Evolutionary conservation across 2,797 vertebrate genomes (phyloP), one percentile per base, ranked within the genome.

Genomic region (Falco columbarius): DNA sequence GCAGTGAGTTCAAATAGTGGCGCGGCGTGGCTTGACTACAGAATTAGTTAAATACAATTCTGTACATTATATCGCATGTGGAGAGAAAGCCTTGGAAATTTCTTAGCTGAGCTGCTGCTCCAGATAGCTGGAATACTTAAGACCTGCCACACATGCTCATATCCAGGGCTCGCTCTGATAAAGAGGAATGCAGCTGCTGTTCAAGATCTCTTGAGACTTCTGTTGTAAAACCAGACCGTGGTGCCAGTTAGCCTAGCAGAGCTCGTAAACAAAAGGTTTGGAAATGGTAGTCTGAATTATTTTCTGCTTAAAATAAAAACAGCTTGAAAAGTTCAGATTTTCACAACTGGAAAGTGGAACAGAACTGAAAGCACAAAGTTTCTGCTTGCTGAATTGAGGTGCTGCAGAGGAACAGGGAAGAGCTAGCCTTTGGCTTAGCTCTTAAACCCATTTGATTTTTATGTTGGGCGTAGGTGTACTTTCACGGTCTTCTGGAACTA

Each of bases 21-120:
- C 81, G 44, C 58, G 62, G 90, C 68, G 21, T 89, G 93, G 82
- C 95, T 96, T 61, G 51, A 49, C 67, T 70, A 49, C 80, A 74
- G 75, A 44, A 68, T 54, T 34, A 59, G 77, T 96, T 97, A 92
- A 86, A 88, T 92, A 54, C 38, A 86, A 85, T 93, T 71, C 65
- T 52, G 36, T 61, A 27, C 16, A 12, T 70, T 55, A 14, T 16
- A 88, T 80, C 36, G 19, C 82, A 88, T 83, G 11, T 21, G 66
- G 75, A 90, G 58, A 87, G 52, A 61, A 77, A 68, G 17, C 58
- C 23, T 62, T 87, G 73, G 73, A 36, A 80, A 18, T 12, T 44
- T 36, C 29, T 44, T 27, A 36, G 62, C 32, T 40, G 55, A 74
- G 61, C 66, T 42, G n/a, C 46, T 63, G 54, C 56, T 23, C n/a